Conservation (phyloP, 2,113 vertebrate species). For the Pteropus alecto region DNA sequence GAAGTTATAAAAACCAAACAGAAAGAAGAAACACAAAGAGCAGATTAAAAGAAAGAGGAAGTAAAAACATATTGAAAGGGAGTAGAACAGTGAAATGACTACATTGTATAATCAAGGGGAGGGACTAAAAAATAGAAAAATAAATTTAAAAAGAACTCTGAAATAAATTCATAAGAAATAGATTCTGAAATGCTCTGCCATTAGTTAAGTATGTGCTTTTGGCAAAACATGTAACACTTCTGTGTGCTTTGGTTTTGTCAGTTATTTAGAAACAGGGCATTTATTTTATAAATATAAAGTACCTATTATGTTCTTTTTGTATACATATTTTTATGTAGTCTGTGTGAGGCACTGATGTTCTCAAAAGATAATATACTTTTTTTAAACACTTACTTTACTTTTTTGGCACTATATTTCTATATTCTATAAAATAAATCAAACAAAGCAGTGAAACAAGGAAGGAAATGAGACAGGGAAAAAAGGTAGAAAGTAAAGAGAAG, state of each 20-base stretch:
- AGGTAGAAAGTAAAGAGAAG: not conserved
- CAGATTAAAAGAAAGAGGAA: not conserved
- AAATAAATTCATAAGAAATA: not conserved
- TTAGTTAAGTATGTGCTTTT: not conserved
- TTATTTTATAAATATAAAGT: not conserved
- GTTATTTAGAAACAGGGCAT: not conserved
- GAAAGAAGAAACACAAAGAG: not conserved
- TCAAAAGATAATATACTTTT: not conserved
- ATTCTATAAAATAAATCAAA: not conserved
- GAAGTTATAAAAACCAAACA: not conserved
- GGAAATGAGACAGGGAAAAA: not conserved
- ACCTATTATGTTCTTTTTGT: not conserved
- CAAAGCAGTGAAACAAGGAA: not conserved
- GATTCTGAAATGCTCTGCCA: not conserved
- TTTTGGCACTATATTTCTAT: not conserved
- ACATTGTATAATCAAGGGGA: not conserved
- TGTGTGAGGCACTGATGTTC: not conserved
- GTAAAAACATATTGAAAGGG: not conserved
- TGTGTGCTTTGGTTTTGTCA: not conserved
- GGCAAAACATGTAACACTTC: not conserved
- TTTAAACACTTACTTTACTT: not conserved
- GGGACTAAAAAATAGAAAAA: not conserved
- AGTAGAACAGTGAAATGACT: not conserved
- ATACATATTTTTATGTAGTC: not conserved
- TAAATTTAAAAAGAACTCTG: not conserved